These are phyloP conservation scores for Brenthis daphne DNA, from an alignment of 2,888 invertebrate species.

Conservation along the genomic window DNA sequence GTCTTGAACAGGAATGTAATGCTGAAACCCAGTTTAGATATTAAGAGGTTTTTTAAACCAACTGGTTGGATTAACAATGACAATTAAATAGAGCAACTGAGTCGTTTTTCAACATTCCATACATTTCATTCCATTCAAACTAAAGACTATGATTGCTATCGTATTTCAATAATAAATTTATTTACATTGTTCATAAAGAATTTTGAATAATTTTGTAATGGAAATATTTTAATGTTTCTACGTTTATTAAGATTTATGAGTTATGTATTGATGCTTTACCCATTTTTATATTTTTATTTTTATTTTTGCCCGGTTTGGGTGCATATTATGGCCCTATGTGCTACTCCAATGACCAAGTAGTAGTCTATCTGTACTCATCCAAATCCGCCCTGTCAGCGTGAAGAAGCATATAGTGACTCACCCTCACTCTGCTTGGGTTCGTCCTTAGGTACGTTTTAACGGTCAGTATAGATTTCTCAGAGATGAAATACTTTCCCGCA, in stretches of 20 bases:
- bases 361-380: too few species aligned
- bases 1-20: not conserved
- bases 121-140: conserved; percentile 26
- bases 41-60: conserved; percentile 6
- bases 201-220: not conserved
- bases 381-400: too few species aligned
- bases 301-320: too few species aligned
- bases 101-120: conserved; percentile 36
- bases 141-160: conserved; percentile 12
- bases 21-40: not conserved
- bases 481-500: too few species aligned
- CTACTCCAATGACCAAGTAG: too few species aligned
- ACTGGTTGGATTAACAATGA: conserved; percentile 24
- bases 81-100: conserved; percentile 27
- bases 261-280: too few species aligned
- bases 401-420: too few species aligned
- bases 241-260: not conserved
- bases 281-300: too few species aligned
- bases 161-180: conserved; percentile 6
- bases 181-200: conserved; percentile 9
- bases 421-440: too few species aligned
- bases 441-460: too few species aligned
- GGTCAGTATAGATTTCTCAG: too few species aligned
- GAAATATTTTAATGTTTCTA: not conserved
- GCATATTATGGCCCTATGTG: too few species aligned